A percentile compares a stretch with the other conserved stretches of the same genome.
Conservation (phyloP, 2,113 vertebrate genomes). For the Microtus ochrogaster region DNA sequence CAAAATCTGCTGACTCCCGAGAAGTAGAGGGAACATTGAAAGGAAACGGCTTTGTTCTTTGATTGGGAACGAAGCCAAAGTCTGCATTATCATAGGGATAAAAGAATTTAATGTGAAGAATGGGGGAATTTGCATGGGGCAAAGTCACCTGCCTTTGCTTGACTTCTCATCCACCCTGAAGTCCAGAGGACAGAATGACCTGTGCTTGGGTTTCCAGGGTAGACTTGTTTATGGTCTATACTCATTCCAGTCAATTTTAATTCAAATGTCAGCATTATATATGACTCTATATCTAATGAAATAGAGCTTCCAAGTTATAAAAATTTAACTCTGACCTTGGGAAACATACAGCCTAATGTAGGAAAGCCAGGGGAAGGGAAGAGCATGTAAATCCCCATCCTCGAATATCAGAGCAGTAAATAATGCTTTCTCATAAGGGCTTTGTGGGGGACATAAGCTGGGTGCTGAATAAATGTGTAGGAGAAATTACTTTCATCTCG, state of each 20-base stretch:
- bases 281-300: conserved; percentile 12
- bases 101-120: conserved; percentile 10
- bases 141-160: conserved; percentile 58
- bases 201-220: not conserved
- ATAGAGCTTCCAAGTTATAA: conserved; percentile 41
- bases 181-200: not conserved
- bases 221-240: conserved; percentile 35
- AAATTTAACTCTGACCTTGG: conserved; percentile 52
- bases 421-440: not conserved
- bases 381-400: not conserved
- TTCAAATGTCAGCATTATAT: conserved; percentile 26
- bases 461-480: not conserved
- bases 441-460: not conserved
- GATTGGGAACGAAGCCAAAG: conserved; percentile 58
- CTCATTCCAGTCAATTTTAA: not conserved
- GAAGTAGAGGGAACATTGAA: conserved; percentile 28
- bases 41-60: conserved; percentile 64
- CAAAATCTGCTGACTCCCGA: conserved; percentile 56
- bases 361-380: not conserved
- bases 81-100: conserved; percentile 53
- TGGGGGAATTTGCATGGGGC: conserved; percentile 9
- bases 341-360: not conserved
- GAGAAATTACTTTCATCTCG: conserved; percentile 14
- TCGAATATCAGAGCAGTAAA: not conserved
- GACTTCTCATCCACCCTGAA: conserved; percentile 31